Conservation (phyloP, 92 coral and sea anemone species). For the Porites divaricata region DNA sequence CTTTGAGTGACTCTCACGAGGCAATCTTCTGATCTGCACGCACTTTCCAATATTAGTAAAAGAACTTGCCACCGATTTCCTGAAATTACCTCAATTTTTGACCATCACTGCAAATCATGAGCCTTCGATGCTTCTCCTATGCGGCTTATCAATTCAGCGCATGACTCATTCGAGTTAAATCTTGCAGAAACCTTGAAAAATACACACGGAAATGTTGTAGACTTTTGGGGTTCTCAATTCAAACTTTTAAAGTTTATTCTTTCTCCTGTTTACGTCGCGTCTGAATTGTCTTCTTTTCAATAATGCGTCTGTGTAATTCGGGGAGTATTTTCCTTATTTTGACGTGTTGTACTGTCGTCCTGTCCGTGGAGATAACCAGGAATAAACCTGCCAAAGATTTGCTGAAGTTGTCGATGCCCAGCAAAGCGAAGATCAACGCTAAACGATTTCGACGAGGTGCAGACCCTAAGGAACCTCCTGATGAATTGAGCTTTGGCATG, state of each 20-base stretch:
- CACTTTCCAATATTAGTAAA: neutral
- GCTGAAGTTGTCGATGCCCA: conserved; percentile 5
- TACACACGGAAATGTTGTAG: neutral
- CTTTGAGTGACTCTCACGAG: neutral
- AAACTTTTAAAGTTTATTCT: neutral
- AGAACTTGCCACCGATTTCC: neutral
- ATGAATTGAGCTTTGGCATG: neutral
- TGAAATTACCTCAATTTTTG: neutral
- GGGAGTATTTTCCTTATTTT: conserved; percentile 12
- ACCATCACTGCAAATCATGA: neutral
- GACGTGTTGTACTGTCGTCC: neutral
- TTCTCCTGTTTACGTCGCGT: neutral
- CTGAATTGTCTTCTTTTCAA: neutral
- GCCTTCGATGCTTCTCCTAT: neutral
- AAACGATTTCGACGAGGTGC: conserved; percentile 21
- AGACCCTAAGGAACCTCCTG: neutral
- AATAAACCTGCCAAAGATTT: neutral
- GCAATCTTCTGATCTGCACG: neutral
- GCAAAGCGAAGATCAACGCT: neutral
- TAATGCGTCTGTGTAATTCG: conserved; percentile 8
- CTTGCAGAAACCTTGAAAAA: conserved; percentile 8
- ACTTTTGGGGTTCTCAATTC: neutral
- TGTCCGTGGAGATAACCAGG: neutral
- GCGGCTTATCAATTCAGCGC: neutral
- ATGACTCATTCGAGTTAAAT: conserved; percentile 6